Evolutionary conservation across 2,113 vertebrate genomes (phyloP).

Genomic region (Prietella phreatophila): DNA sequence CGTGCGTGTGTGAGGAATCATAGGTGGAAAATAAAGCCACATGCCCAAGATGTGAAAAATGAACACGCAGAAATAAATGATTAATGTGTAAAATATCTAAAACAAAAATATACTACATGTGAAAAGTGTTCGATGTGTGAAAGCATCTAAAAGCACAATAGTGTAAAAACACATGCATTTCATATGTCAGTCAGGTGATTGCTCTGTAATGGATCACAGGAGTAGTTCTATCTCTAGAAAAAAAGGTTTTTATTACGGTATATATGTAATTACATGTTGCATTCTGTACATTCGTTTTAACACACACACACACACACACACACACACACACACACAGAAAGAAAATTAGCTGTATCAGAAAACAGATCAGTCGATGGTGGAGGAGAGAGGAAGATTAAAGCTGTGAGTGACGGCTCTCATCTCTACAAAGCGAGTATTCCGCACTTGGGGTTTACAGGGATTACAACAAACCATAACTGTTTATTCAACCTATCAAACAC

Average conservation of each 20-base stretch:
- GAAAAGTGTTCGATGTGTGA: neutral
- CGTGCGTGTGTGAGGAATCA: no score
- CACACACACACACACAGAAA: neutral
- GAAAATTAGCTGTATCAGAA: slow-evolving; percentile 81
- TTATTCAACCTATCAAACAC: slow-evolving; percentile 48
- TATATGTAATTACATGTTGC: neutral
- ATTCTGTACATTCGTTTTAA: neutral
- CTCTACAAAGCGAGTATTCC: slow-evolving; percentile 67
- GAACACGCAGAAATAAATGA: neutral
- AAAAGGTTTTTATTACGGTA: neutral
- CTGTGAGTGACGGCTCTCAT: slow-evolving; percentile 74
- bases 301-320: slow-evolving; percentile 16
- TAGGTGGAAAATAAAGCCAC: neutral
- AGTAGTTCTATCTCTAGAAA: neutral
- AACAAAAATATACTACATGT: neutral
- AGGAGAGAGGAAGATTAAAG: slow-evolving; percentile 71
- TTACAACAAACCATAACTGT: slow-evolving; percentile 68
- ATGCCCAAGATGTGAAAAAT: neutral
- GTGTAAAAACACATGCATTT: neutral
- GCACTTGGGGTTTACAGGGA: slow-evolving; percentile 65
- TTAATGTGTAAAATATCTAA: neutral
- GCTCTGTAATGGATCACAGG: neutral
- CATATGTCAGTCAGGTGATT: neutral
- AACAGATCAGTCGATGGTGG: slow-evolving; percentile 77
- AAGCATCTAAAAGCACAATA: neutral